A percentile compares a stretch with the other conserved stretches of the same genome.
Evolutionary conservation across 2,888 invertebrate species (phyloP).

Genomic region (Philonicus albiceps): DNA sequence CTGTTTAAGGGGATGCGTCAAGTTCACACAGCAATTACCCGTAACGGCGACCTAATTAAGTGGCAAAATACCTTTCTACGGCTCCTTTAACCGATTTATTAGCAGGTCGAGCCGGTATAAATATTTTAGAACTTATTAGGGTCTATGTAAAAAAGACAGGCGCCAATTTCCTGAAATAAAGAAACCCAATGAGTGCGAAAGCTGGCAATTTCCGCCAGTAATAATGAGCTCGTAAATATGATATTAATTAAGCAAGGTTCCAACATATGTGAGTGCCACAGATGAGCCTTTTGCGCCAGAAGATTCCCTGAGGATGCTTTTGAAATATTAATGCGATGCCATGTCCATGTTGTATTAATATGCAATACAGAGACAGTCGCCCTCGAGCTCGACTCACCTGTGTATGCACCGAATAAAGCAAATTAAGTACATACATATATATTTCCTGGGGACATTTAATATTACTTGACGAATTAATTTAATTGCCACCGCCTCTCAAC

Average conservation of each 20-base stretch:
- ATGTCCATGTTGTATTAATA: background rate
- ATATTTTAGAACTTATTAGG: background rate
- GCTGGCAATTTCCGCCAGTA: background rate
- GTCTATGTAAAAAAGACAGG: background rate
- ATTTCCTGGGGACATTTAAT: background rate
- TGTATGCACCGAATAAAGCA: background rate
- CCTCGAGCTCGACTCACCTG: background rate
- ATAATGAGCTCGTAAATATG: conserved; percentile 6
- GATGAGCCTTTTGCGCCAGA: background rate
- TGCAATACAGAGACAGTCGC: background rate
- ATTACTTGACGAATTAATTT: background rate
- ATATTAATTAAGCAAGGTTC: background rate
- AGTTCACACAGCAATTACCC: background rate
- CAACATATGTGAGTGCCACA: background rate
- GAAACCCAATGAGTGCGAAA: background rate
- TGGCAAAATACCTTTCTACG: background rate
- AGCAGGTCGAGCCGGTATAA: background rate
- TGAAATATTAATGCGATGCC: background rate
- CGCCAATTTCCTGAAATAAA: conserved; percentile 1
- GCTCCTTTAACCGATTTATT: background rate
- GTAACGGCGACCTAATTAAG: background rate
- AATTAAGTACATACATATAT: background rate
- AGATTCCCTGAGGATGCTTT: background rate
- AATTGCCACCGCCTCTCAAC: background rate
- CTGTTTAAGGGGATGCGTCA: background rate